Evolutionary conservation across 2,797 vertebrate species (phyloP).

Genomic region (Enteromius treurensis): DNA sequence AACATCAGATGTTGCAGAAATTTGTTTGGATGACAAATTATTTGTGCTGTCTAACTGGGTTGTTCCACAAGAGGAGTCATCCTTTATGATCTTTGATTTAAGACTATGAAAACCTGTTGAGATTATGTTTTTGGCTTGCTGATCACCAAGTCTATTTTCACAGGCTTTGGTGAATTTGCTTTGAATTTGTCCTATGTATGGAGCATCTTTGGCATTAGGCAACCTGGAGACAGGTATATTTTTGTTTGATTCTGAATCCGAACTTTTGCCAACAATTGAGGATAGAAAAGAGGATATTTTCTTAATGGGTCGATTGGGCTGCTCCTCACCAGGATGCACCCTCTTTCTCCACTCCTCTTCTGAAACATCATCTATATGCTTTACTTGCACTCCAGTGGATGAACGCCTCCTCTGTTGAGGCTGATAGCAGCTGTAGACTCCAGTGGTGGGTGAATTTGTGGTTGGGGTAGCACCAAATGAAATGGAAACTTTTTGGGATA

Average conservation of each 20-base stretch:
- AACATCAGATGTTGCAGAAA: slow-evolving; percentile 61
- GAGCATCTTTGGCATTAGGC: slow-evolving; percentile 28
- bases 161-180: slow-evolving; percentile 37
- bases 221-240: slow-evolving; percentile 31
- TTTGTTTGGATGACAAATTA: slow-evolving; percentile 56
- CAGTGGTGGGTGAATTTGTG: slow-evolving; percentile 68
- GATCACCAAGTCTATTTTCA: slow-evolving; percentile 58
- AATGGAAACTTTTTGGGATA: slow-evolving; percentile 78
- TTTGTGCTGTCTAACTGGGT: slow-evolving; percentile 58
- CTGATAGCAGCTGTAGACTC: slow-evolving; percentile 78
- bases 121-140: slow-evolving; percentile 69
- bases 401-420: slow-evolving; percentile 74
- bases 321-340: slow-evolving; percentile 74
- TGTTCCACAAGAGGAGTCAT: slow-evolving; percentile 63
- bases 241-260: slow-evolving; percentile 72
- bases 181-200: slow-evolving; percentile 48
- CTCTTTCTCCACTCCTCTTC: slow-evolving; percentile 79
- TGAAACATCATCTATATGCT: slow-evolving; percentile 77
- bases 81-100: slow-evolving; percentile 77
- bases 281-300: slow-evolving; percentile 86
- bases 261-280: slow-evolving; percentile 80
- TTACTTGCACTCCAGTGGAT: slow-evolving; percentile 74
- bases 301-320: slow-evolving; percentile 77
- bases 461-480: slow-evolving; percentile 70
- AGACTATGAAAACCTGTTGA: slow-evolving; percentile 74